These are phyloP conservation scores for Urechis unicinctus DNA, from an alignment of 2,888 invertebrate genomes.

Conservation along the genomic window DNA sequence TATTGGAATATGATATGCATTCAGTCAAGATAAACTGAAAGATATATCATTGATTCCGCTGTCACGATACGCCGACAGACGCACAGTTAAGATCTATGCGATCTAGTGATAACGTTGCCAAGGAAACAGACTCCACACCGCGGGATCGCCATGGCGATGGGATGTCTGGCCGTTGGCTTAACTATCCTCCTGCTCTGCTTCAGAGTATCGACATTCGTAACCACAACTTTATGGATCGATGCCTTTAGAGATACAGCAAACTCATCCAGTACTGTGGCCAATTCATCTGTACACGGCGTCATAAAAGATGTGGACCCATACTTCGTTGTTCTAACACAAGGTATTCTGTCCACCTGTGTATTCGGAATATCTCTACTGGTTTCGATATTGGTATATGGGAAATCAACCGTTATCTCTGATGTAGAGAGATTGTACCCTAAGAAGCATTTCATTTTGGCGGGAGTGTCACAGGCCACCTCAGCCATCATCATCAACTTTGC, in stretches of 20 bases:
- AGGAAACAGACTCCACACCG: too few species aligned
- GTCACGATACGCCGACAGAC: too few species aligned
- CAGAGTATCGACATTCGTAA: neutral
- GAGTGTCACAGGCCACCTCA: conserved; percentile 26
- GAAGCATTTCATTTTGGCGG: conserved; percentile 22
- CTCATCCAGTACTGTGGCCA: neutral
- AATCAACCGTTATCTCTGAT: neutral
- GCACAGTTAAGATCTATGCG: too few species aligned
- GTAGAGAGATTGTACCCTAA: neutral
- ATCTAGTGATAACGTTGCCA: too few species aligned
- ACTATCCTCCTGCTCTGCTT: neutral
- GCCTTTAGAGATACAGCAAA: neutral
- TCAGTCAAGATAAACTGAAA: too few species aligned
- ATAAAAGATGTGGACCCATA: neutral
- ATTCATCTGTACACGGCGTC: neutral
- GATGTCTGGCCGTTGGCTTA: too few species aligned
- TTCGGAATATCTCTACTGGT: neutral
- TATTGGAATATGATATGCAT: too few species aligned
- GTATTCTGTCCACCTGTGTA: neutral
- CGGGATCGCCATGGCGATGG: too few species aligned
- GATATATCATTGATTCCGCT: too few species aligned
- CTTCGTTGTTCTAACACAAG: neutral
- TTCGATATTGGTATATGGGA: neutral
- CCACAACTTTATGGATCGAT: neutral
- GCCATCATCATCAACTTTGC: conserved; percentile 26